Evolutionary conservation across 1,140 invertebrate genomes (phyloP).

Genomic region (Bombus fervidus): DNA sequence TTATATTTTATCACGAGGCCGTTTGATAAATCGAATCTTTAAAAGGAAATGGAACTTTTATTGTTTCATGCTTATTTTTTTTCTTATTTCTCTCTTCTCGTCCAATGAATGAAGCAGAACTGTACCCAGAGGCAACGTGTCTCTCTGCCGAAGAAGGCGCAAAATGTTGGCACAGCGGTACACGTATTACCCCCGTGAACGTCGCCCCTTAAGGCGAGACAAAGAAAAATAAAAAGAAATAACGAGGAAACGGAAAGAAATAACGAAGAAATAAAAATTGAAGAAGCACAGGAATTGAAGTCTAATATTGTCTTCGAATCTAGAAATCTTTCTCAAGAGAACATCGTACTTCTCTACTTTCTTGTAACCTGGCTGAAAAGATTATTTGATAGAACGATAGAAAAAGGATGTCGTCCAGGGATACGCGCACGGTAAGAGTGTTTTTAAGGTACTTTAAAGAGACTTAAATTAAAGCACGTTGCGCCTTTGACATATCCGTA

Average conservation of each 20-base stretch:
- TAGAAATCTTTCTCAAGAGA: neutral
- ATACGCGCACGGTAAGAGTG: neutral
- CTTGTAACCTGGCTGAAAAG: neutral
- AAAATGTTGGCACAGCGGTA: too few species aligned
- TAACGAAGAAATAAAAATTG: neutral
- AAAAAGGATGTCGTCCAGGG: neutral
- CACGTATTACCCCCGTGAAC: neutral
- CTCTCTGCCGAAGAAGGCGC: too few species aligned
- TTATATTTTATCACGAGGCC: too few species aligned
- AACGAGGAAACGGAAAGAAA: neutral
- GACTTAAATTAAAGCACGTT: conserved; percentile 37
- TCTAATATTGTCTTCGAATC: neutral
- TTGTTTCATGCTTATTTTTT: too few species aligned
- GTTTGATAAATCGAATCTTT: too few species aligned
- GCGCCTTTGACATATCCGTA: conserved; percentile 58
- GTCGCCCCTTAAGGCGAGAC: neutral
- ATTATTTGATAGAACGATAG: neutral
- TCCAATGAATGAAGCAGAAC: neutral
- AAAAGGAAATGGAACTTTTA: too few species aligned
- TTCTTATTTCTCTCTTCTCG: neutral
- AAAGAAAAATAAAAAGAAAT: neutral
- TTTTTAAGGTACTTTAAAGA: conserved; percentile 2
- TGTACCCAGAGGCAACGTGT: too few species aligned
- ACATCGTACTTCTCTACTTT: neutral
- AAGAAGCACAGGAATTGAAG: neutral